Conservation (phyloP, 2,888 invertebrate genomes). For the Euphydryas editha region DNA sequence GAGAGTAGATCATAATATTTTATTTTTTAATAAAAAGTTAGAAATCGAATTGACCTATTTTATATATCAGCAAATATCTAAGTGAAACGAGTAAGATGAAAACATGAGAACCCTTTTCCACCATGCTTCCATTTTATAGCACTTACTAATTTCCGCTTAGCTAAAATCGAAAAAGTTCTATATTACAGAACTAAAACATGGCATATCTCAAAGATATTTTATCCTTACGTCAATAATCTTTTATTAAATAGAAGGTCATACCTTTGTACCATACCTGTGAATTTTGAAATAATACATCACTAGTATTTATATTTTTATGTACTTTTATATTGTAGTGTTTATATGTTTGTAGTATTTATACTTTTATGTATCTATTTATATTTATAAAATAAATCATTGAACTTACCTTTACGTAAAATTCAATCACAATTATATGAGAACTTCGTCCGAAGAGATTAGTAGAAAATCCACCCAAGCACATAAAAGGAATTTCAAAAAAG, state of each 20-base stretch:
- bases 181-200: constrained; percentile 8
- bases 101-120: constrained; percentile 12
- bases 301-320: too few relatives aligned
- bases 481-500: too few relatives aligned
- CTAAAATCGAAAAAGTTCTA: constrained; percentile 21
- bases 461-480: too few relatives aligned
- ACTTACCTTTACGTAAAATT: too few relatives aligned
- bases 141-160: constrained; percentile 23
- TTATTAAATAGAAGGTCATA: neutral
- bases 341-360: too few relatives aligned
- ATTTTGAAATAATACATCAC: too few relatives aligned
- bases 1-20: neutral
- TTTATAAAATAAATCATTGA: too few relatives aligned
- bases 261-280: too few relatives aligned
- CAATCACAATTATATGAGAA: too few relatives aligned
- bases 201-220: neutral
- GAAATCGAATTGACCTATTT: neutral
- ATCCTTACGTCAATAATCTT: neutral
- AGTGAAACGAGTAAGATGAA: constrained; percentile 1
- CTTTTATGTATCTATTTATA: too few relatives aligned
- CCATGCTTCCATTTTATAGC: constrained; percentile 14
- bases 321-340: too few relatives aligned
- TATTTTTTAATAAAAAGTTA: neutral
- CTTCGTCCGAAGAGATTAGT: too few relatives aligned
- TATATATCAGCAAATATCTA: neutral